These are phyloP conservation scores for Zelleria hepariella DNA, from an alignment of 2,888 invertebrate species.

Conservation along the genomic window DNA sequence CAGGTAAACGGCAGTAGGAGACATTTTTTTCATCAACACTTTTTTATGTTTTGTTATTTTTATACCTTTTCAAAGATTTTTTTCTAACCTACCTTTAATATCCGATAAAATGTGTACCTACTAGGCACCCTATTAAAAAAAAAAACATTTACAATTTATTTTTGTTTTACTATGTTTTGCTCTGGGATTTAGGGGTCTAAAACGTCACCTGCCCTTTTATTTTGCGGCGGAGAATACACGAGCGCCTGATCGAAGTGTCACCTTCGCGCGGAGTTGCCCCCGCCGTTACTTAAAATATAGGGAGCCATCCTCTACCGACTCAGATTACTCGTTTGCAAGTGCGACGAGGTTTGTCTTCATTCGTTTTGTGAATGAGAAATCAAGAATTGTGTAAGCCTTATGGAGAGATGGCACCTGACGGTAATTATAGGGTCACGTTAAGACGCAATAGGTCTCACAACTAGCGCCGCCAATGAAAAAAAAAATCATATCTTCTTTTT, in stretches of 20 bases:
- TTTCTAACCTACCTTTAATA: too few relatives aligned
- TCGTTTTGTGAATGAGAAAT: slow-evolving; percentile 35
- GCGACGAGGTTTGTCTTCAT: slow-evolving; percentile 39
- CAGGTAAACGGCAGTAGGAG: neutral
- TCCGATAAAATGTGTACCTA: too few relatives aligned
- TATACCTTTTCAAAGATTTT: too few relatives aligned
- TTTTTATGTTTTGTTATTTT: too few relatives aligned
- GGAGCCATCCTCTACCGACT: slow-evolving; percentile 47
- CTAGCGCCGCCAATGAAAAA: too few relatives aligned
- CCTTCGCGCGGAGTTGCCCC: slow-evolving; percentile 44
- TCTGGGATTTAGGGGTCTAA: neutral
- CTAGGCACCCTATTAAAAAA: neutral
- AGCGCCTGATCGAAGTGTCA: slow-evolving; percentile 23
- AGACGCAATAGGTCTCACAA: too few relatives aligned
- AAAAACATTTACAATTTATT: neutral
- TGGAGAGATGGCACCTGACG: too few relatives aligned
- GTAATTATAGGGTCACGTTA: too few relatives aligned
- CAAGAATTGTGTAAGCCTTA: too few relatives aligned
- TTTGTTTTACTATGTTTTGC: neutral
- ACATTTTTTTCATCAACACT: too few relatives aligned
- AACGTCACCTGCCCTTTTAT: neutral
- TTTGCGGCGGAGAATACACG: neutral
- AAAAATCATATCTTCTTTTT: too few relatives aligned
- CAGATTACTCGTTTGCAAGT: slow-evolving; percentile 54
- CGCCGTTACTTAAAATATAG: slow-evolving; percentile 62